A percentile compares a stretch with the other conserved stretches of the same genome.
Evolutionary conservation across 2,113 vertebrate species (phyloP).

Genomic region (Antigone vipio): DNA sequence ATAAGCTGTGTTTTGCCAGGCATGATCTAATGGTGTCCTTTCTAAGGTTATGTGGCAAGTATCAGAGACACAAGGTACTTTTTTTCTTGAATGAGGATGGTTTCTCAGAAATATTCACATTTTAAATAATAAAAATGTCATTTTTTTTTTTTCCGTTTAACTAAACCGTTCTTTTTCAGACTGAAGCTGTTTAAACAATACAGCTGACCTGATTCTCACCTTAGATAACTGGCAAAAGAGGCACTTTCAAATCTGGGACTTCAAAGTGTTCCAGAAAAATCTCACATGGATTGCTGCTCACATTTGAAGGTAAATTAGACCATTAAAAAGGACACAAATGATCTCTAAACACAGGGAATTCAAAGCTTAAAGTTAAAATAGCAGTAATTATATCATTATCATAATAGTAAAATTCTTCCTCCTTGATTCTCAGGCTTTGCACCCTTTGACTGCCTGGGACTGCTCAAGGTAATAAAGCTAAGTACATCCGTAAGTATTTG

Average conservation of each 20-base stretch:
- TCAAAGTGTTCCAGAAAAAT: slow-evolving; percentile 33
- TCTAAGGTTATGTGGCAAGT: not conserved
- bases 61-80: not conserved
- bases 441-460: not conserved
- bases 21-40: not conserved
- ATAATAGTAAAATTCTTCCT: not conserved
- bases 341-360: not conserved
- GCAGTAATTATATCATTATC: not conserved
- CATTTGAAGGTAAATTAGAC: slow-evolving; percentile 6
- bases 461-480: not conserved
- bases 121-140: not conserved
- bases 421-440: not conserved
- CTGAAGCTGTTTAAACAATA: slow-evolving; percentile 51
- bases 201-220: slow-evolving; percentile 44
- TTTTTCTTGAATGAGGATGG: not conserved
- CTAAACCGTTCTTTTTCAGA: slow-evolving; percentile 6
- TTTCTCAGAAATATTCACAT: slow-evolving; percentile 20
- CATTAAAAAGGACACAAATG: not conserved
- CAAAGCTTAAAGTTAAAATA: not conserved
- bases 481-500: not conserved
- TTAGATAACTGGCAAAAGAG: slow-evolving; percentile 44
- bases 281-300: not conserved
- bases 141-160: not conserved
- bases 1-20: not conserved
- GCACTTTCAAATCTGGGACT: slow-evolving; percentile 18